A percentile compares a stretch with the other conserved stretches of the same genome.
phyloP scores from a whole-genome alignment of 2,888 invertebrate genomes.

The Drosophila mercatorum region DNA sequence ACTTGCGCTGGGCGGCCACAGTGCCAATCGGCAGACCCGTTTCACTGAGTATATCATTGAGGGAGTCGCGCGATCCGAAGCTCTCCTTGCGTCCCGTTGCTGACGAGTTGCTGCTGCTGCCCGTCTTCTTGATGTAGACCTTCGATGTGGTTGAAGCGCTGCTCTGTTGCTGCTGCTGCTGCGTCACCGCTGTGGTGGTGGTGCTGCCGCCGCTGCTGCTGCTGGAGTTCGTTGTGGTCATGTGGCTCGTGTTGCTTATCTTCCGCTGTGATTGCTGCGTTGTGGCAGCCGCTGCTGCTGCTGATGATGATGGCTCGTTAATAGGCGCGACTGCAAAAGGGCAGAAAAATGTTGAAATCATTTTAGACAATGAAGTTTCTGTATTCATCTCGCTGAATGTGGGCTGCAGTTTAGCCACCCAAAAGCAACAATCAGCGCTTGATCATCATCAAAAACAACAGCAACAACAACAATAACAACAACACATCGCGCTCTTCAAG shows the following conservation, averaged over 20 bases:
- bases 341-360: constrained; percentile 36
- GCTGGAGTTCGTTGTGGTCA: constrained; percentile 69
- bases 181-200: constrained; percentile 47
- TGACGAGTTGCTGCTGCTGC: constrained; percentile 70
- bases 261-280: constrained; percentile 70
- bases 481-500: constrained; percentile 27
- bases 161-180: constrained; percentile 71
- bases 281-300: constrained; percentile 36
- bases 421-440: constrained; percentile 34
- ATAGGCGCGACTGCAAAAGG: constrained; percentile 80
- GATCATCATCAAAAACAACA: constrained; percentile 12
- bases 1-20: constrained; percentile 86
- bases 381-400: constrained; percentile 35
- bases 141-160: constrained; percentile 70
- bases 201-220: constrained; percentile 52
- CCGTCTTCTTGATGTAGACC: constrained; percentile 71
- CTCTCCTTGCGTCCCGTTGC: constrained; percentile 83
- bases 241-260: constrained; percentile 71
- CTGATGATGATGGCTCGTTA: constrained; percentile 64
- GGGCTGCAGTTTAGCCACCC: constrained; percentile 48
- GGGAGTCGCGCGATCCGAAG: constrained; percentile 84
- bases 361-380: constrained; percentile 39
- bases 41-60: constrained; percentile 84
- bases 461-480: constrained; percentile 19
- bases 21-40: constrained; percentile 84